Conservation (phyloP, 1,140 invertebrate genomes). For the Daktulosphaira vitifoliae region DNA sequence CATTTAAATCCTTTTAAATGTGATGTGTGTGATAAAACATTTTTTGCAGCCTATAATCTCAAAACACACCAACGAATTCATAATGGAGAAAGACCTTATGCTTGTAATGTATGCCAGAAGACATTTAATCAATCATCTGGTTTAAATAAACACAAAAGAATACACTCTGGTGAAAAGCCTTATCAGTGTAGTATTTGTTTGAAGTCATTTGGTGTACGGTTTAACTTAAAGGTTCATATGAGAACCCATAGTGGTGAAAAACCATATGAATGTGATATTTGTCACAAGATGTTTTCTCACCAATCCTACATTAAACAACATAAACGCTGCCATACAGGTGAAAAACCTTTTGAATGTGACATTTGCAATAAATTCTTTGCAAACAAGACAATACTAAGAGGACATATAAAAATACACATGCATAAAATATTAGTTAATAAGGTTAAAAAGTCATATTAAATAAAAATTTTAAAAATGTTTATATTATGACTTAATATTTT, state of each 20-base stretch:
- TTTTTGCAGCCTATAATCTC: conserved; percentile 36
- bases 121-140: not conserved
- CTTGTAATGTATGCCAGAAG: conserved; percentile 54
- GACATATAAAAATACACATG: too few relatives aligned
- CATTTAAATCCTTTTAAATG: conserved; percentile 45
- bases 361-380: conserved; percentile 41
- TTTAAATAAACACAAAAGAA: conserved; percentile 45
- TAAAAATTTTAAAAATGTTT: too few relatives aligned
- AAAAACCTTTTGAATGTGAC: conserved; percentile 58
- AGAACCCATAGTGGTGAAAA: conserved; percentile 54
- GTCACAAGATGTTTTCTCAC: conserved; percentile 71
- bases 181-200: conserved; percentile 47
- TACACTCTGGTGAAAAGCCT: conserved; percentile 52
- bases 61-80: conserved; percentile 54
- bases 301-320: conserved; percentile 77
- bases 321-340: conserved; percentile 64
- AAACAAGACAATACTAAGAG: too few relatives aligned
- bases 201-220: conserved; percentile 46
- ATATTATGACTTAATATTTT: too few relatives aligned
- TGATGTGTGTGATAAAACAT: conserved; percentile 35
- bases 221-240: conserved; percentile 49
- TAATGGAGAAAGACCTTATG: conserved; percentile 66
- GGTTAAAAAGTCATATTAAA: too few relatives aligned
- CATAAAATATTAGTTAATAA: too few relatives aligned
- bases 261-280: conserved; percentile 67